These are phyloP conservation scores for Gouania willdenowi DNA, from an alignment of 2,797 vertebrate genomes.

Conservation along the genomic window DNA sequence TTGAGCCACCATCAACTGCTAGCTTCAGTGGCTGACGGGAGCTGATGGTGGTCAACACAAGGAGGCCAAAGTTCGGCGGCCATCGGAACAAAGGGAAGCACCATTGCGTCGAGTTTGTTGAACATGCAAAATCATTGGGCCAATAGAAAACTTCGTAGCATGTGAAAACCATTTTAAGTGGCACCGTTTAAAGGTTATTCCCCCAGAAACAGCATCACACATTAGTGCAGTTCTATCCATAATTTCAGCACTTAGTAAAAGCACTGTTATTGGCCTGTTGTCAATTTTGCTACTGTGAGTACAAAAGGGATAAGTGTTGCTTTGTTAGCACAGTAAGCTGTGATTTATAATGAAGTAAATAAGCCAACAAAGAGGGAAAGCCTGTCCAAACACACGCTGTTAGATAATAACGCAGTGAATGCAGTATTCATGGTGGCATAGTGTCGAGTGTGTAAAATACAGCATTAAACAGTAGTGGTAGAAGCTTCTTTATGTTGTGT, in stretches of 20 bases:
- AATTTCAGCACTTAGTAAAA: slow-evolving; percentile 10
- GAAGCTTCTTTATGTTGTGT: too few species aligned
- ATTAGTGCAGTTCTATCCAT: slow-evolving; percentile 31
- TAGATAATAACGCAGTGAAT: neutral
- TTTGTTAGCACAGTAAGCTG: neutral
- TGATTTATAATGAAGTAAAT: too few species aligned
- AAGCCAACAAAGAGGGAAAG: slow-evolving; percentile 1
- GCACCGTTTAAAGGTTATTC: slow-evolving; percentile 33
- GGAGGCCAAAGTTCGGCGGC: too few species aligned
- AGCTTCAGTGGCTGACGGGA: too few species aligned
- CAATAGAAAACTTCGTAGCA: too few species aligned
- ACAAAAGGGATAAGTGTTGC: slow-evolving; percentile 1
- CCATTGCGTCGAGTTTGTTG: too few species aligned
- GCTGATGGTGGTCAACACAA: too few species aligned
- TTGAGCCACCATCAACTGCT: too few species aligned
- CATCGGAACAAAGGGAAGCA: too few species aligned
- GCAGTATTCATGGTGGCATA: neutral
- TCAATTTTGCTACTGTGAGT: slow-evolving; percentile 11
- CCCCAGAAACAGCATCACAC: slow-evolving; percentile 8
- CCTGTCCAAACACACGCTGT: neutral
- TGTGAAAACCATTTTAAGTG: too few species aligned
- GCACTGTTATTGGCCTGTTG: slow-evolving; percentile 3
- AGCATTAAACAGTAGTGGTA: slow-evolving; percentile 23
- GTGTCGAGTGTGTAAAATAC: slow-evolving; percentile 17
- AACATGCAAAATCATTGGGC: slow-evolving; percentile 30